phyloP scores from a whole-genome alignment of 2,888 invertebrate genomes.

The Hirtodrosophila cameraria region DNA sequence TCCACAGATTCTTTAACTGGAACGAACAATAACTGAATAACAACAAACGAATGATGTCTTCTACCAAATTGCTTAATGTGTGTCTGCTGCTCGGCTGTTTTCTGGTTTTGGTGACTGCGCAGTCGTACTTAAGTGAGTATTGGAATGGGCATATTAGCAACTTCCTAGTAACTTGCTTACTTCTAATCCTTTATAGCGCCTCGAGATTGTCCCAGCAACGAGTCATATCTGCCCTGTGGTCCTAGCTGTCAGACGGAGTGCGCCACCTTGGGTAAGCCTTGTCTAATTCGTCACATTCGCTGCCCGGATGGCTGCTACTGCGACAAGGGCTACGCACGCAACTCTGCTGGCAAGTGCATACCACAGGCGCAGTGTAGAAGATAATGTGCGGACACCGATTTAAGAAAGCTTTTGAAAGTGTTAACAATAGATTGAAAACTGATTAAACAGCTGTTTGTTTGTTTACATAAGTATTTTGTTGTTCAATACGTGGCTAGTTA shows the following conservation, averaged over 20 bases:
- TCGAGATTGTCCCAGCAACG: conserved; percentile 65
- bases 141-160: too few species aligned
- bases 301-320: conserved; percentile 83
- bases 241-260: conserved; percentile 79
- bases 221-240: conserved; percentile 72
- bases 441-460: too few species aligned
- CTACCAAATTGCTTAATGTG: conserved; percentile 15
- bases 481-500: too few species aligned
- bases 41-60: conserved; percentile 31
- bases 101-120: conserved; percentile 20
- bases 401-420: too few species aligned
- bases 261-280: conserved; percentile 74
- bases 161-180: too few species aligned
- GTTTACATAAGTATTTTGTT: too few species aligned
- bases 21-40: too few species aligned
- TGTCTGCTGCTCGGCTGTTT: conserved; percentile 41
- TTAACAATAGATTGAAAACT: too few species aligned
- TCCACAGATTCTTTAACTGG: conserved; percentile 11
- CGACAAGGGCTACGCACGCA: conserved; percentile 58
- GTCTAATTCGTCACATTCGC: conserved; percentile 65
- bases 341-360: too few species aligned
- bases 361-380: too few species aligned
- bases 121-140: conserved; percentile 44
- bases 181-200: conserved; percentile 41
- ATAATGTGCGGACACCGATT: too few species aligned